Conservation (phyloP, 2,888 invertebrate species). For the Synanthedon formicaeformis region DNA sequence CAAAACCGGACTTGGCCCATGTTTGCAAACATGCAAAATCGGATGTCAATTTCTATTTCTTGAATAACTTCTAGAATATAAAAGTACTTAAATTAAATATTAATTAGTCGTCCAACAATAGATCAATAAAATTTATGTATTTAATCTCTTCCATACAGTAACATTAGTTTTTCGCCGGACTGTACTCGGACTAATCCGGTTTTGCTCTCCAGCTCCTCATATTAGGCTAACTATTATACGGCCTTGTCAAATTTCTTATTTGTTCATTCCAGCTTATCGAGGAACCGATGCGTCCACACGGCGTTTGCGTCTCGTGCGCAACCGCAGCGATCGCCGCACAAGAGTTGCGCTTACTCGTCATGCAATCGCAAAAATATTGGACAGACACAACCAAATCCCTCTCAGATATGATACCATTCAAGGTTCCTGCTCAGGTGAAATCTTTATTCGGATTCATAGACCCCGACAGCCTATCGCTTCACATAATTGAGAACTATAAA, state of each 20-base stretch:
- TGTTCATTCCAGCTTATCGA: constrained; percentile 40
- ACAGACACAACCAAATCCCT: constrained; percentile 28
- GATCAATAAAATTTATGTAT: too few relatives aligned
- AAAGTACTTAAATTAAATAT: too few relatives aligned
- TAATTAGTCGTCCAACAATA: too few relatives aligned
- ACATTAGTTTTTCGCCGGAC: too few relatives aligned
- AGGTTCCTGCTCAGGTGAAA: constrained; percentile 15
- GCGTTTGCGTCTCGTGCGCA: constrained; percentile 40
- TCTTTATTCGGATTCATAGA: constrained; percentile 39
- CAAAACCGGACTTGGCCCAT: too few relatives aligned
- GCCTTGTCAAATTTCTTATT: background rate
- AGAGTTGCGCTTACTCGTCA: constrained; percentile 39
- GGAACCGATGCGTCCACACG: constrained; percentile 33
- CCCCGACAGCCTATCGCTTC: constrained; percentile 27
- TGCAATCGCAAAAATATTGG: constrained; percentile 37
- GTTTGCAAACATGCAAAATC: too few relatives aligned
- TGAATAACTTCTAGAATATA: too few relatives aligned
- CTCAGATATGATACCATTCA: constrained; percentile 13
- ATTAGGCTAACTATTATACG: background rate
- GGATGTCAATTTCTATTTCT: too few relatives aligned
- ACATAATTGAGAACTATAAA: constrained; percentile 31
- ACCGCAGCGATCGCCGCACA: constrained; percentile 38
- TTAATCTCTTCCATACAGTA: too few relatives aligned
- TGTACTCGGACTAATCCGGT: too few relatives aligned
- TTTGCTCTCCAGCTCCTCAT: too few relatives aligned